These are phyloP conservation scores for Drosophila acutilabella DNA, from an alignment of 2,888 invertebrate genomes.

Conservation along the genomic window DNA sequence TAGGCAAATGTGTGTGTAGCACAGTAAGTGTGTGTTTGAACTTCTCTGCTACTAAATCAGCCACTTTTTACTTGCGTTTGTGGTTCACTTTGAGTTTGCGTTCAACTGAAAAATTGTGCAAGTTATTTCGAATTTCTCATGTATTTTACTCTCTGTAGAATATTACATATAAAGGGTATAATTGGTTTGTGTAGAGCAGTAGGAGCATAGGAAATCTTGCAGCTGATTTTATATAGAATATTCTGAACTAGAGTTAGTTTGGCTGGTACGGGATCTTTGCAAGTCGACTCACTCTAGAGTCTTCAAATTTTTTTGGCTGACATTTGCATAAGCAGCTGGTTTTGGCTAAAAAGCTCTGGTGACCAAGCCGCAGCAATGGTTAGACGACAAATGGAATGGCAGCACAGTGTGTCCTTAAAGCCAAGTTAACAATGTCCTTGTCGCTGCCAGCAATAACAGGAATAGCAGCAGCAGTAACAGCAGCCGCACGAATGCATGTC, in stretches of 20 bases:
- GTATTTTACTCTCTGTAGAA: background rate
- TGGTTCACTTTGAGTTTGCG: slow-evolving; percentile 34
- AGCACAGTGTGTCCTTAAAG: slow-evolving; percentile 12
- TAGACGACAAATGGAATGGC: slow-evolving; percentile 51
- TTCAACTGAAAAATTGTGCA: slow-evolving; percentile 30
- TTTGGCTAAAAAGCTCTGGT: slow-evolving; percentile 40
- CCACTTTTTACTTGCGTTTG: slow-evolving; percentile 24
- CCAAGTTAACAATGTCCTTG: slow-evolving; percentile 50
- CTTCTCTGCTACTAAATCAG: background rate
- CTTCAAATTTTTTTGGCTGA: slow-evolving; percentile 1
- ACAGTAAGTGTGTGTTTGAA: slow-evolving; percentile 9
- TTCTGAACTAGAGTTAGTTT: too few relatives aligned
- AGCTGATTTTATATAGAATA: background rate
- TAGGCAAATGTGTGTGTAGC: background rate
- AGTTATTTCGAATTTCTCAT: slow-evolving; percentile 11
- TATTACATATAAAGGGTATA: background rate
- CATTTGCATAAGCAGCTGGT: slow-evolving; percentile 44
- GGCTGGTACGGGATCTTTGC: background rate
- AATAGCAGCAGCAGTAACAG: slow-evolving; percentile 41
- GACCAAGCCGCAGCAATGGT: slow-evolving; percentile 64
- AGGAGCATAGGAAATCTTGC: background rate
- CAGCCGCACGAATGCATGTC: slow-evolving; percentile 75
- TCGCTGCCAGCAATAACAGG: slow-evolving; percentile 33
- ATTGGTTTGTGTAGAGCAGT: background rate
- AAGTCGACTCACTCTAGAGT: background rate